Evolutionary conservation across 1,140 invertebrate genomes (phyloP), one percentile per base, ranked within the genome.

Genomic region (Aphelenchoides avenae): DNA sequence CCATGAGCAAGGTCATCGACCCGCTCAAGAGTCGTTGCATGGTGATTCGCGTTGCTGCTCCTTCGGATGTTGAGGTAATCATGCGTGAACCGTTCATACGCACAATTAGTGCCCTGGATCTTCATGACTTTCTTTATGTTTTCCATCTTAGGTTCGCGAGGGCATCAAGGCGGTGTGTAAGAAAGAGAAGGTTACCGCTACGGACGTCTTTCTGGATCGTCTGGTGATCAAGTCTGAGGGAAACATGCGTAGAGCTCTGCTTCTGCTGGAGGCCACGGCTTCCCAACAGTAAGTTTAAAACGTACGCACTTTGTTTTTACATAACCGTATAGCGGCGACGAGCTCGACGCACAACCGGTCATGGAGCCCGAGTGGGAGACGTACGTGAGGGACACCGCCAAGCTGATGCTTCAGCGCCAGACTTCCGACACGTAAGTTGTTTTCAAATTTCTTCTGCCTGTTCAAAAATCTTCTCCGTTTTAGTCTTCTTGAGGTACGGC

Each of bases 21-120:
- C 91, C 95, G 18, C 93, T 99, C 57, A 83, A 86, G 57, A 96
- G 91, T 57, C 83, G 95, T 77, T 98, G 93, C 80, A 83, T 99
- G 22, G 86, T 86, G 20, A 85, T 98, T 40, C 81, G 93, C 65
- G 86, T 98, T 5, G 81, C 91, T 18, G 89, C 94, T 4, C 93
- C 94, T 3, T 84, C 84, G 13, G 76, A 84, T 52, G 80, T 84
- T 15, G 86, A 95, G 80, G 89, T 96, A 64, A n/a, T 26, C 57
- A 20, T 33, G 11, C 3, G 30, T 49, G 20, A 40, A 52, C 13
- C 13, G 18, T 5, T 20, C 18, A 20, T 29, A 56, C 15, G 29
- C 57, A 2, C 22, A 51, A 18, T 34, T 54, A 20, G 33, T 68
- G 34, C 18, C 18, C 18, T 18, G 9, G 13, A 18, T 55, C n/a